Evolutionary conservation across 2,113 vertebrate genomes (phyloP).

Genomic region (Lepus timidus): DNA sequence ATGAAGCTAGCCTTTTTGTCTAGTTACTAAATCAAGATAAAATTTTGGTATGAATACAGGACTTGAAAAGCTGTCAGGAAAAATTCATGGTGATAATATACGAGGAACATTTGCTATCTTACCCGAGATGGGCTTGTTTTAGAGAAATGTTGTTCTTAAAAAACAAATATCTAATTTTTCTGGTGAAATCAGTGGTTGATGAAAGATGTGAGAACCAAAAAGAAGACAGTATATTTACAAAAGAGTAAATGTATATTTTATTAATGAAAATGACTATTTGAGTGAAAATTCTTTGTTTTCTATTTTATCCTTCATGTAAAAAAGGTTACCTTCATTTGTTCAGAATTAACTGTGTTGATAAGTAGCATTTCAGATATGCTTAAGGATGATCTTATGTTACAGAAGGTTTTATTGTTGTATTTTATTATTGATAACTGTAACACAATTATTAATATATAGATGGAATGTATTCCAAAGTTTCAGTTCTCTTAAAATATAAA

Average conservation of each 20-base stretch:
- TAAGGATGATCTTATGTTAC: neutral
- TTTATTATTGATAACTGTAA: slow-evolving; percentile 35
- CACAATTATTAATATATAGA: slow-evolving; percentile 8
- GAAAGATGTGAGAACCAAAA: slow-evolving; percentile 36
- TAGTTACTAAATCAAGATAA: slow-evolving; percentile 87
- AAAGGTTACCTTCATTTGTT: slow-evolving; percentile 14
- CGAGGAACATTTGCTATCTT: slow-evolving; percentile 75
- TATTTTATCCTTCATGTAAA: slow-evolving; percentile 40
- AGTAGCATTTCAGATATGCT: slow-evolving; percentile 30
- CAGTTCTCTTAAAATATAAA: slow-evolving; percentile 28
- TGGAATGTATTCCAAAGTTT: neutral
- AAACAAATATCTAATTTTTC: slow-evolving; percentile 55
- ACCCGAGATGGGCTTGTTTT: slow-evolving; percentile 74
- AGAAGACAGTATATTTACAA: slow-evolving; percentile 46
- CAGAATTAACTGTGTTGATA: slow-evolving; percentile 50
- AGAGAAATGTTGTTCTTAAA: slow-evolving; percentile 47
- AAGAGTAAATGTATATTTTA: slow-evolving; percentile 25
- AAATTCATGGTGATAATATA: slow-evolving; percentile 75
- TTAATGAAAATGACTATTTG: slow-evolving; percentile 52
- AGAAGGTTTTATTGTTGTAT: neutral
- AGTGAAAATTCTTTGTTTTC: slow-evolving; percentile 47
- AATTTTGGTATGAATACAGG: slow-evolving; percentile 81
- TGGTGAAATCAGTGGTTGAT: slow-evolving; percentile 65
- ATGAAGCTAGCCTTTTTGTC: slow-evolving; percentile 83
- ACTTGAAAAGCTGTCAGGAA: slow-evolving; percentile 85